Conservation (phyloP, 2,888 invertebrate species). For the Rotaria magnacalcarata region DNA sequence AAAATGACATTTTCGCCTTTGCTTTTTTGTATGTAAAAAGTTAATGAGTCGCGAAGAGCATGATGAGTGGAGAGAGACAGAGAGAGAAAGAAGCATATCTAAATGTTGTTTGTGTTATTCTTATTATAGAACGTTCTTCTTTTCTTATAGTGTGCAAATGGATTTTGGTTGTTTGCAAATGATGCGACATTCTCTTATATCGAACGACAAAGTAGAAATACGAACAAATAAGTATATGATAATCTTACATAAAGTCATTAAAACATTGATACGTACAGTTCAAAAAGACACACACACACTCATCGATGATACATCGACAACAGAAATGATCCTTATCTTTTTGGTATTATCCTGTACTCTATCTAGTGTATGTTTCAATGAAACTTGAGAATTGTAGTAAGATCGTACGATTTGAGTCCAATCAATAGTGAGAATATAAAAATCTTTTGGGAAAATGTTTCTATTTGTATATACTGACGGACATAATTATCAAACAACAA, state of each 20-base stretch:
- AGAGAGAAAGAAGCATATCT: not conserved
- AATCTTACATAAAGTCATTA: not conserved
- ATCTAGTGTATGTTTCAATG: not conserved
- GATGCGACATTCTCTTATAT: not conserved
- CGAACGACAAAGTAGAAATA: not conserved
- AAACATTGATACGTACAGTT: not conserved
- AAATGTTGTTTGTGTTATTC: not conserved
- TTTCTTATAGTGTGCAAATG: not conserved
- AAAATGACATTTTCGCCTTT: not conserved
- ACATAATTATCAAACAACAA: not conserved
- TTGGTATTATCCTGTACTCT: not conserved
- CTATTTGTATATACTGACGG: not conserved
- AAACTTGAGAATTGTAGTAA: not conserved
- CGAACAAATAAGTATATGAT: not conserved
- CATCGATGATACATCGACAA: not conserved
- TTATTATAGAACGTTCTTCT: not conserved
- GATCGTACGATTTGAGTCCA: not conserved
- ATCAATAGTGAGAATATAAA: not conserved
- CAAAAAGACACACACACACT: no score
- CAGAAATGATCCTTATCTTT: not conserved
- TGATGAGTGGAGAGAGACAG: not conserved
- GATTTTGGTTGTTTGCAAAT: not conserved
- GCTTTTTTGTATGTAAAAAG: not conserved
- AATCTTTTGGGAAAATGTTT: not conserved
- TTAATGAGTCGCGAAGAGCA: conserved; percentile 6